Evolutionary conservation across 2,888 invertebrate genomes (phyloP).

Genomic region (Diaperis boleti): DNA sequence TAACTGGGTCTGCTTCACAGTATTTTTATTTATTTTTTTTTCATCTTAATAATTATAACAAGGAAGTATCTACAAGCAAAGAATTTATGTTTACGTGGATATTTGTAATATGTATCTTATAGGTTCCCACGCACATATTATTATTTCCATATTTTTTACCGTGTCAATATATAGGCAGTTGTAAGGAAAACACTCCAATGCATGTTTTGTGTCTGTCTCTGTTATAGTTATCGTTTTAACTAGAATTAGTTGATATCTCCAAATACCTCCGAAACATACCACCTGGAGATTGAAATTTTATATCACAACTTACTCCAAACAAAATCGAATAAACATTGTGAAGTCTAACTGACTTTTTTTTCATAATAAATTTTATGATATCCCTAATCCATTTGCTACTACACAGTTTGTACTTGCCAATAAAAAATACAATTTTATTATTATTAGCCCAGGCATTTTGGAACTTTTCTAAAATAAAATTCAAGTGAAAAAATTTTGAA

Average conservation of each 20-base stretch:
- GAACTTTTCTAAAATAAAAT: too few relatives aligned
- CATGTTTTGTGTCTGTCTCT: slow-evolving; percentile 49
- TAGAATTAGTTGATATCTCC: slow-evolving; percentile 21
- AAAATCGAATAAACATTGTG: slow-evolving; percentile 20
- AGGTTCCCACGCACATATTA: slow-evolving; percentile 35
- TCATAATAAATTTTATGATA: too few relatives aligned
- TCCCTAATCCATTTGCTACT: too few relatives aligned
- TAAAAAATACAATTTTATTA: too few relatives aligned
- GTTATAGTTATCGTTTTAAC: slow-evolving; percentile 38
- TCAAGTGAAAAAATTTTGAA: too few relatives aligned
- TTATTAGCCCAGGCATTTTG: too few relatives aligned
- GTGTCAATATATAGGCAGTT: slow-evolving; percentile 50
- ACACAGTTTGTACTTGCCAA: too few relatives aligned
- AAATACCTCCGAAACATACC: slow-evolving; percentile 19
- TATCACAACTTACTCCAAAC: slow-evolving; percentile 34
- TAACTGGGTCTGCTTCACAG: slow-evolving; percentile 8
- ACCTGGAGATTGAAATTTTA: slow-evolving; percentile 21
- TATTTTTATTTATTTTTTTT: too few relatives aligned
- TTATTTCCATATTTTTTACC: slow-evolving; percentile 41
- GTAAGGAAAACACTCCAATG: slow-evolving; percentile 62
- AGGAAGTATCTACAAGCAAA: too few relatives aligned
- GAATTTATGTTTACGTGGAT: slow-evolving; percentile 17
- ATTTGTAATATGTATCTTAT: slow-evolving; percentile 19
- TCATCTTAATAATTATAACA: too few relatives aligned
- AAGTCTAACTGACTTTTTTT: too few relatives aligned